Base-by-base conservation (phyloP, 2,113 vertebrate species). In the Tringa solitaria region DNA sequence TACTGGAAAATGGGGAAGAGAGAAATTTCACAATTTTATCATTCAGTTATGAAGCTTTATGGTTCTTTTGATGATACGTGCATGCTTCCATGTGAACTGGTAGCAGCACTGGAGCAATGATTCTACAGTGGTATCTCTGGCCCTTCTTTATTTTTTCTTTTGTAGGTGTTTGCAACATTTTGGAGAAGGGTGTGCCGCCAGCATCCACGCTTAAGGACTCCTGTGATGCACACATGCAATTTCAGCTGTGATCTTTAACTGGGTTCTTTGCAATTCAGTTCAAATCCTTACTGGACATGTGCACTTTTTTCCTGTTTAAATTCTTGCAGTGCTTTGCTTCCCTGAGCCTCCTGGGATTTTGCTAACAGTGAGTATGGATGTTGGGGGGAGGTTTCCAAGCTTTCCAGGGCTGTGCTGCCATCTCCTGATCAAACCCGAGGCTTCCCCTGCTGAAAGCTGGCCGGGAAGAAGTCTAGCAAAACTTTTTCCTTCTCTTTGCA, bases 341-440 rank as follows among this genome's bases (percentile, higher is more conserved):
- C 27, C 50, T 2, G 10, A 28, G 11, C 18, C 22, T 41, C 37
- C 46, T 2, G 48, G 45, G 32, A 18, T 53, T 73, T 64, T 39
- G 20, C 18, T 59, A 4, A 3, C 14, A 4, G 12, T 26, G 33
- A 45, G 4, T 6, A 5, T 0, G 4, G 7, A 2, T 6, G 15
- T 4, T 14, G 33, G 46, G 45, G 16, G 8, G 8, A 69, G 23
- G 12, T 78, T 32, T 67, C 13, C 4, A 1, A 77, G 72, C 83
- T 95, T 79, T 41, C 76, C 74, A 33, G 73, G 84, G 2, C 60
- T 75, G 81, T 96, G 81, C 95, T 97, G 96, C 96, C 97, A 97
- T 33, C 97, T 97, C 79, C 85, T 33, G 97, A 48, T 59, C 51
- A 79, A 78, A 51, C 8, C 4, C 16, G 68, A 70, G 48, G 35